A percentile compares a stretch with the other conserved stretches of the same genome.
phyloP scores from a whole-genome alignment of 2,113 vertebrate species.

The Myocastor coypus region DNA sequence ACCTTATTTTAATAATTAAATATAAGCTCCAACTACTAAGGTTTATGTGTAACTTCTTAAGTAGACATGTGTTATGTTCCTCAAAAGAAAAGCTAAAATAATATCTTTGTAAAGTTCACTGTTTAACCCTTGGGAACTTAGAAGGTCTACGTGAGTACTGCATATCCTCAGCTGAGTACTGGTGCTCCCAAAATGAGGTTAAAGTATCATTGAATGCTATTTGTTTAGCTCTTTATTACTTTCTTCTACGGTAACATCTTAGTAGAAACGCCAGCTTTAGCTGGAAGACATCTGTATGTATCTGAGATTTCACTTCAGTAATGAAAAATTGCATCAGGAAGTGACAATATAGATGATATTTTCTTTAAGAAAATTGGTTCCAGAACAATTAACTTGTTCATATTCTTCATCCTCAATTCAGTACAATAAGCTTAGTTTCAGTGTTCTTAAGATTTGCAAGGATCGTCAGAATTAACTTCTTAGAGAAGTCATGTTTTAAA shows the following conservation, averaged over 20 bases:
- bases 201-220: background rate
- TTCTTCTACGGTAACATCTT: background rate
- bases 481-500: slow-evolving; percentile 48
- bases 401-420: background rate
- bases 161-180: background rate
- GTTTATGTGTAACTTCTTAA: background rate
- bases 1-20: background rate
- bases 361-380: slow-evolving; percentile 40
- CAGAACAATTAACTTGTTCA: background rate
- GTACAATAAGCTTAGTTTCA: background rate
- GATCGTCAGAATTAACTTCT: slow-evolving; percentile 46
- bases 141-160: background rate
- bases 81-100: background rate
- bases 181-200: background rate
- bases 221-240: background rate
- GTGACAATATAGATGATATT: background rate
- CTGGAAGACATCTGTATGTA: background rate
- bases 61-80: background rate
- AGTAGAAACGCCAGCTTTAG: background rate
- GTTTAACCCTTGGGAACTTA: background rate
- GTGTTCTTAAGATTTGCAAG: slow-evolving; percentile 37
- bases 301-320: background rate
- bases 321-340: slow-evolving; percentile 38
- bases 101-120: background rate
- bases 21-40: background rate